These are phyloP conservation scores for Nycticebus coucang DNA, from an alignment of 2,113 vertebrate genomes.

Conservation along the genomic window DNA sequence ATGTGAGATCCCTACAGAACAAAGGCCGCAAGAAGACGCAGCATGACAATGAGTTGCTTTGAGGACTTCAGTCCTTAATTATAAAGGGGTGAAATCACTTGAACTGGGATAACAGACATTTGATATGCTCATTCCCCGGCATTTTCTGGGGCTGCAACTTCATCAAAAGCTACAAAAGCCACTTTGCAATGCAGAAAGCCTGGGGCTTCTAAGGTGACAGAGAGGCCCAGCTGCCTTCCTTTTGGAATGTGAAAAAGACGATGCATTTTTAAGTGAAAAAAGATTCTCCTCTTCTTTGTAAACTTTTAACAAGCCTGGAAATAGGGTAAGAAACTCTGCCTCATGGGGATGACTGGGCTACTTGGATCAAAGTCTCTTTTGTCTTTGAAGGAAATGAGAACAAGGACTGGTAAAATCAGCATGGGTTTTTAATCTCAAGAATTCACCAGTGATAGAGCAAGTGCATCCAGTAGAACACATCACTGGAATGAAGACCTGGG, in stretches of 20 bases:
- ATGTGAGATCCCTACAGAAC: not conserved
- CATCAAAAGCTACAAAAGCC: not conserved
- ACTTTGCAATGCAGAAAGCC: not conserved
- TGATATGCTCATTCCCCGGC: not conserved
- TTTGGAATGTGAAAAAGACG: not conserved
- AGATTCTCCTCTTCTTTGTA: not conserved
- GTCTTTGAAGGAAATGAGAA: not conserved
- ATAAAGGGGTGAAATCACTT: conserved; percentile 1
- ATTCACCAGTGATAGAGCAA: not conserved
- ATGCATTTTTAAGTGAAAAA: not conserved
- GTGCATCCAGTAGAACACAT: not conserved
- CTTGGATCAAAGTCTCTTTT: not conserved
- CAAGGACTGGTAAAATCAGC: not conserved
- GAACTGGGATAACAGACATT: not conserved
- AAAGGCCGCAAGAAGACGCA: not conserved
- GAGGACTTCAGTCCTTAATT: conserved; percentile 26
- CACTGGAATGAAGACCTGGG: not conserved
- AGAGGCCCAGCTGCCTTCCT: conserved; percentile 1
- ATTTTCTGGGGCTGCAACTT: not conserved
- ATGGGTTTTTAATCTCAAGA: conserved; percentile 29
- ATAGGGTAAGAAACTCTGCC: not conserved
- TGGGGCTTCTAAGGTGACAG: not conserved
- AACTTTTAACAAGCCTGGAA: conserved; percentile 4
- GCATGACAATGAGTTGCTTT: not conserved
- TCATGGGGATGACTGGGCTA: not conserved